These are phyloP conservation scores for Sebastiscus tertius DNA, from an alignment of 2,797 vertebrate species.

Conservation along the genomic window DNA sequence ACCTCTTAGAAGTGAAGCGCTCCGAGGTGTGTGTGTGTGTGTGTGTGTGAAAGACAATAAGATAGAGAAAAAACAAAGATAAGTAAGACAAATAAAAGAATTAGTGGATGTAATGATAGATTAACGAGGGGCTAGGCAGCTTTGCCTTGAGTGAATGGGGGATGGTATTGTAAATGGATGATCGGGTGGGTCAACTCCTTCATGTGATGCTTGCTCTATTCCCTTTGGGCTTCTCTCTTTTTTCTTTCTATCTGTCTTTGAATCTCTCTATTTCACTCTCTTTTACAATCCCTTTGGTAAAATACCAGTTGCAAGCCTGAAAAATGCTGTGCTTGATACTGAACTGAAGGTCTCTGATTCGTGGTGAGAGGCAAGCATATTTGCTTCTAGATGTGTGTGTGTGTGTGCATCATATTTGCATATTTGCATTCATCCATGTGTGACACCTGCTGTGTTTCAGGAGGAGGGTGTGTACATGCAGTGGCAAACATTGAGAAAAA, in stretches of 20 bases:
- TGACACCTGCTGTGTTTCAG: background rate
- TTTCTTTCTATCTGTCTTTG: background rate
- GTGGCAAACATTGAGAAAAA: background rate
- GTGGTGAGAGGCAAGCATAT: background rate
- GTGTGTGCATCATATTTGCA: background rate
- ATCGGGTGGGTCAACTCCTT: slow-evolving; percentile 63
- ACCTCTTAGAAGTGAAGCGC: slow-evolving; percentile 47
- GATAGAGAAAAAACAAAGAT: background rate
- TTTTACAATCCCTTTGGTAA: background rate
- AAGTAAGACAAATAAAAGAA: slow-evolving; percentile 9
- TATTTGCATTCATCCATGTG: background rate
- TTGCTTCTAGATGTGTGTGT: background rate
- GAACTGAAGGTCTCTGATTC: slow-evolving; percentile 6
- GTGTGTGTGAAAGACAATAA: slow-evolving; percentile 4
- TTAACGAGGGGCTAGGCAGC: slow-evolving; percentile 14
- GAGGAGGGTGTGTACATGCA: background rate
- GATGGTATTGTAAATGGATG: slow-evolving; percentile 57
- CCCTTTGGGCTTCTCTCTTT: slow-evolving; percentile 1
- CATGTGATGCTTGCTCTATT: slow-evolving; percentile 33
- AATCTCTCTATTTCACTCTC: background rate
- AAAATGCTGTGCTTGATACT: slow-evolving; percentile 1
- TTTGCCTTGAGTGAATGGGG: slow-evolving; percentile 49
- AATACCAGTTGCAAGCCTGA: background rate
- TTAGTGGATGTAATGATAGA: background rate
- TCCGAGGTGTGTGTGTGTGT: slow-evolving; percentile 11